Evolutionary conservation across 2,888 invertebrate genomes (phyloP).

Genomic region (Pammene fasciana): DNA sequence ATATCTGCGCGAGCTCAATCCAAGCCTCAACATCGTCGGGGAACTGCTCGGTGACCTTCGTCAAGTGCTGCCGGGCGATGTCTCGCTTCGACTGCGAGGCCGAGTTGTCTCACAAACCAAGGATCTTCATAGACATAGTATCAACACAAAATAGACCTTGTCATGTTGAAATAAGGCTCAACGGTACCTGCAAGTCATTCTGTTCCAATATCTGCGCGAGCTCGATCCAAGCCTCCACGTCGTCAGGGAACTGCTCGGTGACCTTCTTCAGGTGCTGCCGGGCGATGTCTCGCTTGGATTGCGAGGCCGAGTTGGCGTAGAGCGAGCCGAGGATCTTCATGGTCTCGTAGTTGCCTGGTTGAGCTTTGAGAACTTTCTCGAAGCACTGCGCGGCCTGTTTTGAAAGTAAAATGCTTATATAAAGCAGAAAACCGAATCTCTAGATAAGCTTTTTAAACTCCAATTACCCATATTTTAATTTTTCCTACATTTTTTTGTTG

Average conservation of each 20-base stretch:
- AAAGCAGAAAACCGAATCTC: not conserved
- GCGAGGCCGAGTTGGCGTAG: conserved; percentile 95
- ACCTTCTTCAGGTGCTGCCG: conserved; percentile 97
- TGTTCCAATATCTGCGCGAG: conserved; percentile 98
- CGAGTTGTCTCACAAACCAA: conserved; percentile 98
- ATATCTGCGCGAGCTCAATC: too few species aligned
- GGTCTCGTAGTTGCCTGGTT: conserved; percentile 99
- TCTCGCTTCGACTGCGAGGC: conserved; percentile 95
- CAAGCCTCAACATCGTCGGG: conserved; percentile 94
- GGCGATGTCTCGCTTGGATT: conserved; percentile 95
- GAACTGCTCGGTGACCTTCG: conserved; percentile 97
- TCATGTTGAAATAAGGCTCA: too few species aligned
- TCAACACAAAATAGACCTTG: too few species aligned
- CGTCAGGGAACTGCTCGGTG: conserved; percentile 98
- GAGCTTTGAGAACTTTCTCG: conserved; percentile 98
- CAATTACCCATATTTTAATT: too few species aligned
- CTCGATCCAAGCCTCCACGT: conserved; percentile 99
- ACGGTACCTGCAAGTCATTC: conserved; percentile 83
- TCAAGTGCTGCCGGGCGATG: conserved; percentile 95
- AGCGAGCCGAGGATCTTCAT: conserved; percentile 99
- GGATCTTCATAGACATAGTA: conserved; percentile 94
- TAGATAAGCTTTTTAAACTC: too few species aligned
- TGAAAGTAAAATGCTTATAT: not conserved
- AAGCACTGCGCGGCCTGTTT: conserved; percentile 97
- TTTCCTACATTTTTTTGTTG: too few species aligned